phyloP scores from a whole-genome alignment of 2,888 invertebrate genomes.

The Callyntrura guangdongensis region DNA sequence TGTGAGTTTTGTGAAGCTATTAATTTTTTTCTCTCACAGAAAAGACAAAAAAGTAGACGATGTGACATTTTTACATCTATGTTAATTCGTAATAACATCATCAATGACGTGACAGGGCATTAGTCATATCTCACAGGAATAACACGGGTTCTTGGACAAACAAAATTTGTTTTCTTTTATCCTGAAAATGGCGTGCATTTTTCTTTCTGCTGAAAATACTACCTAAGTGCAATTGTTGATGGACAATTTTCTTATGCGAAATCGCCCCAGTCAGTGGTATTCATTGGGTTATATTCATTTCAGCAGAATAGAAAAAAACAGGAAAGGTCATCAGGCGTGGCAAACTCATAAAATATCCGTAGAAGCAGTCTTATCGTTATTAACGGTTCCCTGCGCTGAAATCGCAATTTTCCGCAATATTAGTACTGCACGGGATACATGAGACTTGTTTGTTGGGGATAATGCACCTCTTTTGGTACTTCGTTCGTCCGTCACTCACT shows the following conservation, averaged over 20 bases:
- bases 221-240: not conserved
- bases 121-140: not conserved
- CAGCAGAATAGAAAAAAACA: slow-evolving; percentile 9
- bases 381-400: slow-evolving; percentile 71
- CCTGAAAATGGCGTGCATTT: not conserved
- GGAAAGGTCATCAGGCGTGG: slow-evolving; percentile 71
- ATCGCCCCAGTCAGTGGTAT: not conserved
- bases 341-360: slow-evolving; percentile 71
- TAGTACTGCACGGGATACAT: not conserved
- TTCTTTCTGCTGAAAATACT: slow-evolving; percentile 1
- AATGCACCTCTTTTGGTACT: not conserved
- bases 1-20: not conserved
- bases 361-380: slow-evolving; percentile 69
- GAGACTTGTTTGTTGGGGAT: slow-evolving; percentile 1
- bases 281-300: not conserved
- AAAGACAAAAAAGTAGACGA: not conserved
- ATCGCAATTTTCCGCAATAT: slow-evolving; percentile 65
- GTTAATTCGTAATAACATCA: not conserved
- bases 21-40: not conserved
- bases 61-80: not conserved
- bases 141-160: not conserved
- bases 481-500: not conserved
- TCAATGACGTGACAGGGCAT: not conserved
- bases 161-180: slow-evolving; percentile 31
- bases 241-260: not conserved